A percentile compares a stretch with the other conserved stretches of the same genome.
These are phyloP conservation scores for Rhynchophorus ferrugineus DNA, from an alignment of 1,140 invertebrate genomes.

Conservation along the genomic window DNA sequence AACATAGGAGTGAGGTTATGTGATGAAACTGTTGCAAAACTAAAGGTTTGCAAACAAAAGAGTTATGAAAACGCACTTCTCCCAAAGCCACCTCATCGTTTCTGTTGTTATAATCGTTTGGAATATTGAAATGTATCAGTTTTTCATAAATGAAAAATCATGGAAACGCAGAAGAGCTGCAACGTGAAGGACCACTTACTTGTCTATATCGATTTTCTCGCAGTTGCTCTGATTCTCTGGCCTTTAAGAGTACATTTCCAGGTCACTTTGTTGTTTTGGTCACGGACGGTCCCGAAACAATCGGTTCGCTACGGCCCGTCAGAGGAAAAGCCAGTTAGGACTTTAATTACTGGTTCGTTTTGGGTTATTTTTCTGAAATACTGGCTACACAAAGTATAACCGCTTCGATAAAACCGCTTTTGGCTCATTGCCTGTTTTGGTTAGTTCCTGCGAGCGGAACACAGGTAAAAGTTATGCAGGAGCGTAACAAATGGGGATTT, in stretches of 20 bases:
- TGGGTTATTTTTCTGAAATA: not conserved
- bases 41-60: not conserved
- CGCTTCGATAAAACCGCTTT: not conserved
- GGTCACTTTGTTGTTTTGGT: constrained; percentile 8
- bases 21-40: not conserved
- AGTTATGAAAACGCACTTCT: constrained; percentile 14
- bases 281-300: not conserved
- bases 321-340: not conserved
- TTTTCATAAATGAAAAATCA: not conserved
- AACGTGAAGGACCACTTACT: constrained; percentile 14
- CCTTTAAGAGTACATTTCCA: constrained; percentile 16
- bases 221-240: constrained; percentile 12
- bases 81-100: constrained; percentile 18
- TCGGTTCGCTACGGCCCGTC: not conserved
- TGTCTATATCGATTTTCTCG: constrained; percentile 18
- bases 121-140: not conserved
- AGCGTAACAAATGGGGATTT: constrained; percentile 4
- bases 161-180: constrained; percentile 4
- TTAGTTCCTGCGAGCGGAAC: constrained; percentile 15
- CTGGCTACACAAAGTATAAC: not conserved
- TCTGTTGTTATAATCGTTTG: not conserved
- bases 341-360: not conserved
- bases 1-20: constrained; percentile 16
- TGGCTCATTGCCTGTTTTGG: constrained; percentile 15
- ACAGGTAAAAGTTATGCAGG: constrained; percentile 9